These are phyloP conservation scores for Dicranocentrus wangi DNA, from an alignment of 2,888 invertebrate genomes.

Conservation along the genomic window DNA sequence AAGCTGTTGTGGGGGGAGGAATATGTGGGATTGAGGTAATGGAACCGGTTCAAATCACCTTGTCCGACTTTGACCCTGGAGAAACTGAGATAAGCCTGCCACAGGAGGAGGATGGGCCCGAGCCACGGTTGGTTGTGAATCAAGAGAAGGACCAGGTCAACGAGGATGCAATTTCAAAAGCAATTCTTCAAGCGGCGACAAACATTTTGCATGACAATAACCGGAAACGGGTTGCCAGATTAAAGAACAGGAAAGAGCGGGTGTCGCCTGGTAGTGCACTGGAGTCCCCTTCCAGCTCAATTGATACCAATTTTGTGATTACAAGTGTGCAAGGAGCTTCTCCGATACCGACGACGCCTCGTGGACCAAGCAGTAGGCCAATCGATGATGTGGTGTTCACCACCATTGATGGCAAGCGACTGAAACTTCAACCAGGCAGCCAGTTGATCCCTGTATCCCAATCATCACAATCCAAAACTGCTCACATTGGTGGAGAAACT, in stretches of 20 bases:
- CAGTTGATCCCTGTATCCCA: neutral
- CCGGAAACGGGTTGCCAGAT: neutral
- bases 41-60: too few species aligned
- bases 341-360: too few species aligned
- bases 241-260: neutral
- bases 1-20: neutral
- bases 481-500: neutral
- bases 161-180: neutral
- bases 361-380: too few species aligned
- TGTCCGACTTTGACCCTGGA: too few species aligned
- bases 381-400: conserved; percentile 34
- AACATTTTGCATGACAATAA: neutral
- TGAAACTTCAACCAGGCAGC: conserved; percentile 9
- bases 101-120: too few species aligned
- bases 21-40: neutral
- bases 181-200: conserved; percentile 1
- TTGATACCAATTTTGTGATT: neutral
- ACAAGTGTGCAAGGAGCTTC: neutral
- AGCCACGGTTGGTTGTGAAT: conserved; percentile 2
- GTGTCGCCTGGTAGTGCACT: neutral
- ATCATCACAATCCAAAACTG: neutral
- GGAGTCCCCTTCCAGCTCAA: neutral
- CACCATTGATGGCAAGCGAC: conserved; percentile 47
- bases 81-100: too few species aligned
- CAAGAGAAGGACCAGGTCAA: neutral